Base-by-base conservation (phyloP, 2,113 vertebrate species). In the Macroglossus sobrinus region DNA sequence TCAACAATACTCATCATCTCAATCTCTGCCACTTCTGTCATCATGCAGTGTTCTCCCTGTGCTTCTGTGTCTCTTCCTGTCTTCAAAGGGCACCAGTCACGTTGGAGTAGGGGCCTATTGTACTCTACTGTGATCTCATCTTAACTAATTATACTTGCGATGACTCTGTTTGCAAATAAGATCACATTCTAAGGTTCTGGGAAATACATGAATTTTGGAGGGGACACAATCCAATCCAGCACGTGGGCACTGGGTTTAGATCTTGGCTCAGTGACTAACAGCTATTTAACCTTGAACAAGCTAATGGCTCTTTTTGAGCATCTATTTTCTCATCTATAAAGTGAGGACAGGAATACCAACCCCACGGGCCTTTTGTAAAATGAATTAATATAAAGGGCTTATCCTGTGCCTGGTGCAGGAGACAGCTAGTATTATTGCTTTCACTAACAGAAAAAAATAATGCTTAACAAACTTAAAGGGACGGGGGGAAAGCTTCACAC, bases 91-190 rank as follows among this genome's bases (percentile, higher is more conserved):
- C 19, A 59, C 45, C 1, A 8, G 28, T 43, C 45, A 14, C 2
- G 7, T 38, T 61, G 61, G 35, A 69, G 24, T 45, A 61, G 69
- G 47, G 61, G 47, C 50, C 11, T 10, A 45, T 21, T 18, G 22
- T 57, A 26, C 26, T 50, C 21, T 10, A 14, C 22, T 18, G 74
- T 50, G 22, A 43, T 13, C 28, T 74, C 43, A 16, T 40, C 4
- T 92, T 53, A 76, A 84, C 22, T 35, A 63, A 76, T 64, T 53
- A 35, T 2, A 18, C 74, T 89, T 92, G 57, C 19, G 33, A 26
- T 55, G n/a, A 82, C 12, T 21, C 10, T 63, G 3, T 78, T 91
- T 93, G 84, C 64, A 91, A 87, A 59, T n/a, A 43, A 78, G 59
- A 11, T 47, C 63, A 28, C 43, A 35, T 79, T 66, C 89, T 61